These are phyloP conservation scores for Mus minutoides DNA, from an alignment of 2,797 vertebrate genomes.

Conservation along the genomic window DNA sequence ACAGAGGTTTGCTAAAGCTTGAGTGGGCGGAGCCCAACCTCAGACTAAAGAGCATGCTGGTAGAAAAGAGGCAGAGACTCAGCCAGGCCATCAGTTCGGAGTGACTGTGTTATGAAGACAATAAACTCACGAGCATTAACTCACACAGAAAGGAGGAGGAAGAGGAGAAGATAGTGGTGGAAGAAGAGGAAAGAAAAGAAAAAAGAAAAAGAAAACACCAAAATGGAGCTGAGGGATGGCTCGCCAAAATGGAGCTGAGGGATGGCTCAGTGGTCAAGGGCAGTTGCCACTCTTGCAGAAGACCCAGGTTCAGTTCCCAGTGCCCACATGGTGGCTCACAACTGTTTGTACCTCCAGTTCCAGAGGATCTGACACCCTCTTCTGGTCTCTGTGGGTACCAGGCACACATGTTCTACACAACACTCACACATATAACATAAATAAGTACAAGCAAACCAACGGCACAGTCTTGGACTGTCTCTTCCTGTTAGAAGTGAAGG, in stretches of 20 bases:
- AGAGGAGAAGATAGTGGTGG: neutral
- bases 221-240: too few species aligned
- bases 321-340: neutral
- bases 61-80: neutral
- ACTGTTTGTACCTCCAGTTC: neutral
- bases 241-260: neutral
- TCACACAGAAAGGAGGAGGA: too few species aligned
- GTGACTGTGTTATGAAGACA: neutral
- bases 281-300: neutral
- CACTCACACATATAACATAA: neutral
- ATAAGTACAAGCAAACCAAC: too few species aligned
- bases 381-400: neutral
- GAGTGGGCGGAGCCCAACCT: neutral
- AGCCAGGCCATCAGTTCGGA: neutral
- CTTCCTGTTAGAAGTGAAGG: neutral
- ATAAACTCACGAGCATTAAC: neutral
- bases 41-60: neutral
- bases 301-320: neutral
- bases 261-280: neutral
- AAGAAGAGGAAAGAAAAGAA: neutral
- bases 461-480: neutral
- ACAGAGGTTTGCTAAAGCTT: neutral
- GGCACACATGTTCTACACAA: neutral
- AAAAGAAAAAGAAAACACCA: neutral
- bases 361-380: neutral